Base-by-base conservation (phyloP, 2,888 invertebrate genomes). In the Beris morrisii region DNA sequence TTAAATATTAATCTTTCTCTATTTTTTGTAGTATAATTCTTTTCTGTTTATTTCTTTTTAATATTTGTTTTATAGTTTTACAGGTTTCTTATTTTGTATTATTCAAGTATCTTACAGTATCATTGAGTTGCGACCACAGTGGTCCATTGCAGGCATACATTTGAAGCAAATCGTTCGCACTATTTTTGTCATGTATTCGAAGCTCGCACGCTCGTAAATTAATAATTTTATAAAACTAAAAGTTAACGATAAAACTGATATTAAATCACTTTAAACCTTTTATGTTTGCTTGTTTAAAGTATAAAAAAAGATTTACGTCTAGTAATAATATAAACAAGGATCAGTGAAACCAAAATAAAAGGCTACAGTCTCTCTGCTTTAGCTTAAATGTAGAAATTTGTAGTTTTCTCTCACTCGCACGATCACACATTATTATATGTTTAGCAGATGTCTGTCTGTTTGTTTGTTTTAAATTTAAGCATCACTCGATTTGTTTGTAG, bases 101-200 rank as follows among this genome's bases (percentile, higher is more conserved):
- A 30, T 52, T 61, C 61, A 43, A 52, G n/a, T 61, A 61, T 50
- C 38, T 50, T 61, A 61, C 61, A 61, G 38, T 50, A 61, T 52
- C 61, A 50, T 61, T 61, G 61, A 61, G 61, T 61, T 30, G 38
- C 22, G 15, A 32, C 32, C 61, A 50, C 22, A 12, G 32, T 32
- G 30, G 22, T 13, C 38, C 15, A 28, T 38, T 61, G n/a, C 58
- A 59, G 22, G 52, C 61, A 61, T 61, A 50, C 61, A 52, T 50
- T 38, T 52, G 48, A 59, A 59, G 46, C 58, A 50, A 43, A 31
- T 50, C 28, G n/a, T 52, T 28, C 30, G 5, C 5, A 38, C 38
- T 38, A 3, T 3, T 38, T 38, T 38, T 38, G 1, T 38, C 38
- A 38, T 7, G 4, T 38, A 38, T 38, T 38, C 38, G 9, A 38